These are phyloP conservation scores for Zelostemma sp. DNA, from an alignment of 1,140 invertebrate genomes.

Conservation along the genomic window DNA sequence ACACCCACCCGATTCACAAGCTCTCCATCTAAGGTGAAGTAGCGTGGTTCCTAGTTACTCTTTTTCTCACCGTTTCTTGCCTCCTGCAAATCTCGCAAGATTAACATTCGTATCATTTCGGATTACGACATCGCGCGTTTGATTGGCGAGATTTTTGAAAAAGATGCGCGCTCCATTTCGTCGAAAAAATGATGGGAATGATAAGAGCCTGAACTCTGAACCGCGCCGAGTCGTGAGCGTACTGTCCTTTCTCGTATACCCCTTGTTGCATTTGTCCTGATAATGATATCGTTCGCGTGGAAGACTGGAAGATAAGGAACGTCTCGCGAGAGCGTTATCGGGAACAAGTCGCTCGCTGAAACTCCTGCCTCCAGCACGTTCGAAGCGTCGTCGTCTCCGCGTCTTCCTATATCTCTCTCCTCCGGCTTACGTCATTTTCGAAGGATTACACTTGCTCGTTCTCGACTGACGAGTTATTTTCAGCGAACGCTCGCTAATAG, in stretches of 20 bases:
- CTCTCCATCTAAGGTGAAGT: neutral
- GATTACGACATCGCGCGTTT: neutral
- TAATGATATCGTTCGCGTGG: neutral
- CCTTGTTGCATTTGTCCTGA: neutral
- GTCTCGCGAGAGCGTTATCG: neutral
- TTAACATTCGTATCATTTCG: too few species aligned
- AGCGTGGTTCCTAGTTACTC: too few species aligned
- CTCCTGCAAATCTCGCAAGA: too few species aligned
- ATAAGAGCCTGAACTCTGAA: too few species aligned
- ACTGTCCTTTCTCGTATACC: neutral
- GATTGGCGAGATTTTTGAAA: too few species aligned
- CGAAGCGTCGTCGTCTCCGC: conserved; percentile 5
- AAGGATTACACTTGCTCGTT: conserved; percentile 32
- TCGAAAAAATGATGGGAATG: too few species aligned
- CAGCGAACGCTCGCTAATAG: conserved; percentile 9
- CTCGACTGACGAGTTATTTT: conserved; percentile 15
- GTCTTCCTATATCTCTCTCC: conserved; percentile 6
- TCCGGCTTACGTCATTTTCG: conserved; percentile 24
- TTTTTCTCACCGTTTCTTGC: too few species aligned
- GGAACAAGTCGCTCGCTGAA: neutral
- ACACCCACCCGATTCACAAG: conserved; percentile 13
- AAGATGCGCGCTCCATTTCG: too few species aligned
- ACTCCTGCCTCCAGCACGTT: conserved; percentile 18
- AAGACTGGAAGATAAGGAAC: neutral
- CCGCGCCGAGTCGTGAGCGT: too few species aligned